phyloP scores from a whole-genome alignment of 2,888 invertebrate species.

The Hirtodrosophila alboralis region DNA sequence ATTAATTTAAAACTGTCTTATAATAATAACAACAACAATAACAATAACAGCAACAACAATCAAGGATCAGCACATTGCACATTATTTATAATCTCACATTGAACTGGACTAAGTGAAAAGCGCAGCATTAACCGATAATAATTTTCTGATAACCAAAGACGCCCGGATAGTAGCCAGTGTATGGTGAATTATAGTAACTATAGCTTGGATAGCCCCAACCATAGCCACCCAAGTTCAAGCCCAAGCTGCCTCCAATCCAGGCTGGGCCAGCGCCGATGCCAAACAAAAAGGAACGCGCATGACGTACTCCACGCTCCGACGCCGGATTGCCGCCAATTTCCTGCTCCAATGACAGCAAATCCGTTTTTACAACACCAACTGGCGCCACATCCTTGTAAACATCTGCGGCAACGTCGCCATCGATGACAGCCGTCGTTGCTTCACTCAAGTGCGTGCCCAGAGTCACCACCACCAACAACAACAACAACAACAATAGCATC shows the following conservation, averaged over 20 bases:
- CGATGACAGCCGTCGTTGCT: slow-evolving; percentile 41
- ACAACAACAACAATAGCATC: slow-evolving; percentile 30
- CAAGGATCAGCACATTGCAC: slow-evolving; percentile 44
- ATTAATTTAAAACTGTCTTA: slow-evolving; percentile 77
- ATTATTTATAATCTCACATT: slow-evolving; percentile 74
- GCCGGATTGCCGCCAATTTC: slow-evolving; percentile 69
- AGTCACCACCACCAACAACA: slow-evolving; percentile 30
- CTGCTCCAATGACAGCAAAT: slow-evolving; percentile 78
- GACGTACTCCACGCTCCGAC: slow-evolving; percentile 26
- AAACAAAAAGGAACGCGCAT: slow-evolving; percentile 53
- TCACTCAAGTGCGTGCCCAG: slow-evolving; percentile 55
- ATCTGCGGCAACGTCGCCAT: slow-evolving; percentile 44
- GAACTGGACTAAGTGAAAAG: slow-evolving; percentile 28
- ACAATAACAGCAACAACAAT: slow-evolving; percentile 24
- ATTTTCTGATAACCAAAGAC: slow-evolving; percentile 62
- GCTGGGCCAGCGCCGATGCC: slow-evolving; percentile 46
- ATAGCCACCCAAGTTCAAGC: slow-evolving; percentile 43
- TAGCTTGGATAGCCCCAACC: slow-evolving; percentile 42
- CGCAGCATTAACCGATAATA: slow-evolving; percentile 51
- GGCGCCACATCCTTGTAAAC: slow-evolving; percentile 74
- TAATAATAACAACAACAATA: slow-evolving; percentile 46
- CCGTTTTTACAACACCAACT: slow-evolving; percentile 71
- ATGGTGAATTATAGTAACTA: slow-evolving; percentile 15
- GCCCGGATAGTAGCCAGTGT: slow-evolving; percentile 58
- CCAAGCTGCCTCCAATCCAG: slow-evolving; percentile 28